Conservation (phyloP, 2,113 vertebrate genomes). For the Lagopus muta region DNA sequence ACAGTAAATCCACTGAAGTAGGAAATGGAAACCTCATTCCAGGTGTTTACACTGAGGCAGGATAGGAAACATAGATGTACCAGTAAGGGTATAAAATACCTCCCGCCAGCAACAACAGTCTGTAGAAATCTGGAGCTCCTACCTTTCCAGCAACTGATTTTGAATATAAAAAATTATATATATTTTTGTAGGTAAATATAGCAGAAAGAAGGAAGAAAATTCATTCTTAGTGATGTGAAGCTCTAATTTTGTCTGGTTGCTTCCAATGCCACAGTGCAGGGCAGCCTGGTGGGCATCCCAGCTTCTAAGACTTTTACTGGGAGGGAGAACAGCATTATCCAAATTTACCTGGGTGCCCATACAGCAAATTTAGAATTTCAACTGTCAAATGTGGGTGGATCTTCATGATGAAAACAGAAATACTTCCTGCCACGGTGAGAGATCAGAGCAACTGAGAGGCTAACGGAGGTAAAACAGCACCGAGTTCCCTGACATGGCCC, state of each 20-base stretch:
- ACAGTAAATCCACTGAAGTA: neutral
- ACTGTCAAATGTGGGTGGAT: neutral
- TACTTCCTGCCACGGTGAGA: neutral
- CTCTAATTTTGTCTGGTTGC: neutral
- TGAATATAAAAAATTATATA: too few species aligned
- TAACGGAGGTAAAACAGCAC: neutral
- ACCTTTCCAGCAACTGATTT: neutral
- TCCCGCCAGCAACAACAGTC: neutral
- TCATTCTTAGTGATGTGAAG: accelerated
- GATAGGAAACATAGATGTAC: neutral
- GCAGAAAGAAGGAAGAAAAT: neutral
- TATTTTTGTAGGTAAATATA: neutral
- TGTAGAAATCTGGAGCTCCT: neutral
- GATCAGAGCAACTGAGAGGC: neutral
- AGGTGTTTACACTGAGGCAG: neutral
- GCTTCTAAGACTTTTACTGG: neutral
- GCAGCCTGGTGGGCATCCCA: neutral
- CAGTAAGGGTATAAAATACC: neutral
- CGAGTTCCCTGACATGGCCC: neutral
- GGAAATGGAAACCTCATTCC: neutral
- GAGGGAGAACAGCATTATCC: neutral
- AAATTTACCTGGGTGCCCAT: neutral
- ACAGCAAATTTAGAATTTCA: neutral
- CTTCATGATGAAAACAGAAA: neutral
- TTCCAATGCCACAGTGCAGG: neutral